Percentiles rank a stretch among this genome's conserved stretches.
phyloP scores from a whole-genome alignment of 2,113 vertebrate species.

The Centropristis striata region DNA sequence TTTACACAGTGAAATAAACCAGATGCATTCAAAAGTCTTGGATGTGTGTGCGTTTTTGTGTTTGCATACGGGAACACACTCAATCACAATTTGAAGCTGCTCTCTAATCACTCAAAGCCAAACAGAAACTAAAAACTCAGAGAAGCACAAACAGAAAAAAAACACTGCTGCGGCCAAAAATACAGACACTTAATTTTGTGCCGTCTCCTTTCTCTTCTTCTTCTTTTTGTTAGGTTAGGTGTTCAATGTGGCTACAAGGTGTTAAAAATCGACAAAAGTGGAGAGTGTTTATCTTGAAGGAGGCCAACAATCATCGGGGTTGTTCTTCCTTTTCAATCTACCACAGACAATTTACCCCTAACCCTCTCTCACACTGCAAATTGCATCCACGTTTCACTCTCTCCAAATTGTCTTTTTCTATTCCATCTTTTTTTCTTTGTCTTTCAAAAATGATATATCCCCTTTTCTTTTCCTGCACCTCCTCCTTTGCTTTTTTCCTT shows the following conservation, averaged over 20 bases:
- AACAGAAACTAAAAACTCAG: conserved; percentile 62
- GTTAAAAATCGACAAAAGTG: conserved; percentile 55
- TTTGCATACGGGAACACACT: conserved; percentile 29
- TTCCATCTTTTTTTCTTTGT: conserved; percentile 19
- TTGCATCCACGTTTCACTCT: conserved; percentile 36
- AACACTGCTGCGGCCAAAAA: conserved; percentile 33
- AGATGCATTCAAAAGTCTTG: conserved; percentile 23
- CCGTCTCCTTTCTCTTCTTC: background rate
- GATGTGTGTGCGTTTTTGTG: conserved; percentile 33
- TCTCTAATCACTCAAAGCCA: conserved; percentile 47
- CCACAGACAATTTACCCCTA: conserved; percentile 31
- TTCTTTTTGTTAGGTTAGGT: background rate
- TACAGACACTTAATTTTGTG: conserved; percentile 20
- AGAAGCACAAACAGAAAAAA: conserved; percentile 44
- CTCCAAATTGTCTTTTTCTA: conserved; percentile 28
- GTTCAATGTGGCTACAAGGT: conserved; percentile 45
- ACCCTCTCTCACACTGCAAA: conserved; percentile 40
- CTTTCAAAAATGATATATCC: conserved; percentile 14
- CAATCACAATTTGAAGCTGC: conserved; percentile 35
- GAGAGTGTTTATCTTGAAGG: conserved; percentile 61
- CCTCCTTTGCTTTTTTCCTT: background rate
- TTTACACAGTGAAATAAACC: conserved; percentile 41
- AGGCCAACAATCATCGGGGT: conserved; percentile 33
- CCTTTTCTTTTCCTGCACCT: conserved; percentile 15
- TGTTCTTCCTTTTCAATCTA: conserved; percentile 51